Percentiles rank a stretch among this genome's conserved stretches.
Conservation (phyloP, 2,113 vertebrate genomes). For the Brachyhypopomus gauderio region DNA sequence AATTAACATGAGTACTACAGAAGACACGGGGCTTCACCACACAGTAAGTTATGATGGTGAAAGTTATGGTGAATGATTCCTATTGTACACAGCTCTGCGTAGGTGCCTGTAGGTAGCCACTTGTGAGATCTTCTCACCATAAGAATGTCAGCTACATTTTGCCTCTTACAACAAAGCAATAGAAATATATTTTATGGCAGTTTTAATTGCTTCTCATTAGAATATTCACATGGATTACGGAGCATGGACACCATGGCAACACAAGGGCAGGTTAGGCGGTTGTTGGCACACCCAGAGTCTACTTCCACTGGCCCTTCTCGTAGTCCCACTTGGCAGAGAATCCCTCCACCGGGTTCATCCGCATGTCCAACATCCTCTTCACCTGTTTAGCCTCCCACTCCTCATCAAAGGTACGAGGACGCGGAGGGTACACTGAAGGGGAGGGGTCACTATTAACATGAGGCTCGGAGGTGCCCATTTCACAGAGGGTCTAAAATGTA, state of each 20-base stretch:
- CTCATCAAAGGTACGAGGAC: conserved; percentile 71
- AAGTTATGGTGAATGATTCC: background rate
- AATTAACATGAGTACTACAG: no score
- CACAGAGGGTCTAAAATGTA: no score
- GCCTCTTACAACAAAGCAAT: background rate
- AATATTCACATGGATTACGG: background rate
- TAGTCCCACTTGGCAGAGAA: conserved; percentile 84
- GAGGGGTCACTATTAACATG: background rate
- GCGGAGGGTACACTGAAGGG: conserved; percentile 74
- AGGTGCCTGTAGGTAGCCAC: background rate
- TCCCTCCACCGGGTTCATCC: conserved; percentile 77
- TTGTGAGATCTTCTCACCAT: background rate
- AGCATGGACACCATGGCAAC: background rate
- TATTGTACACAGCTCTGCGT: background rate
- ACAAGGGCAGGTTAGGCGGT: background rate
- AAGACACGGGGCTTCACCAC: background rate
- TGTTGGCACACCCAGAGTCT: conserved; percentile 48
- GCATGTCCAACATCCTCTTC: conserved; percentile 83
- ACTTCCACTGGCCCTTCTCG: conserved; percentile 84
- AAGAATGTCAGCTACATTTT: background rate
- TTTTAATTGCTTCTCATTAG: background rate
- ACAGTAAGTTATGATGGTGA: background rate
- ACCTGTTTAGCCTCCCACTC: conserved; percentile 80
- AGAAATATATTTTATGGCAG: background rate
- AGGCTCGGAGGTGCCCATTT: background rate